These are phyloP conservation scores for Micrasema longulum DNA, from an alignment of 1,140 invertebrate species.

Conservation along the genomic window DNA sequence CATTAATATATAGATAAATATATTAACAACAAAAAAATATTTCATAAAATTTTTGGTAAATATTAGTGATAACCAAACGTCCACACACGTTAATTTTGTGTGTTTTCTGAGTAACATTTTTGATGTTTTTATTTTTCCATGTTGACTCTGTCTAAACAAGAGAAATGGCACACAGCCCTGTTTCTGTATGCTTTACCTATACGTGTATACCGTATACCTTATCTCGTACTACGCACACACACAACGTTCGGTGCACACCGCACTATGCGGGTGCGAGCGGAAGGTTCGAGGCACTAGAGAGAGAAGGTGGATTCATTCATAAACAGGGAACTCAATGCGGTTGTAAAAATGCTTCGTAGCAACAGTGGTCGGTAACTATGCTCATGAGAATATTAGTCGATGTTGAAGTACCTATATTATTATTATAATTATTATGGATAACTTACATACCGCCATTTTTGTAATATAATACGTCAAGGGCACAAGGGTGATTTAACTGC, in stretches of 20 bases:
- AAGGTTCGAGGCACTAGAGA: constrained; percentile 8
- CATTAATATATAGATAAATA: no score
- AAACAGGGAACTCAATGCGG: constrained; percentile 34
- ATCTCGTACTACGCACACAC: constrained; percentile 7
- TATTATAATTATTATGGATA: no score
- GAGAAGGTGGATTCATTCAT: constrained; percentile 42
- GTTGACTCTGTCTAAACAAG: constrained; percentile 15
- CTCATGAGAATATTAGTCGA: background rate
- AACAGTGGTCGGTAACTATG: constrained; percentile 1
- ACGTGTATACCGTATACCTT: constrained; percentile 1
- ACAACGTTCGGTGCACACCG: background rate
- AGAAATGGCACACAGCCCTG: constrained; percentile 23
- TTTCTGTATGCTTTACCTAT: no score
- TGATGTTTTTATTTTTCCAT: background rate
- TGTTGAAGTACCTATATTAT: no score
- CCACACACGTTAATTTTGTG: background rate
- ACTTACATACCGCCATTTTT: no score
- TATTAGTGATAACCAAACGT: no score
- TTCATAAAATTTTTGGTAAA: no score
- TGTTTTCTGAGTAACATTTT: background rate
- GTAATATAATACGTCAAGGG: no score
- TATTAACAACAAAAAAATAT: no score
- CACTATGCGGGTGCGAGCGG: constrained; percentile 22
- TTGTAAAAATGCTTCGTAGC: constrained; percentile 31
- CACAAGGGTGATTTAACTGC: no score